Base-by-base conservation (phyloP, 1,140 invertebrate species). In the Zaprionus kolodkinae region DNA sequence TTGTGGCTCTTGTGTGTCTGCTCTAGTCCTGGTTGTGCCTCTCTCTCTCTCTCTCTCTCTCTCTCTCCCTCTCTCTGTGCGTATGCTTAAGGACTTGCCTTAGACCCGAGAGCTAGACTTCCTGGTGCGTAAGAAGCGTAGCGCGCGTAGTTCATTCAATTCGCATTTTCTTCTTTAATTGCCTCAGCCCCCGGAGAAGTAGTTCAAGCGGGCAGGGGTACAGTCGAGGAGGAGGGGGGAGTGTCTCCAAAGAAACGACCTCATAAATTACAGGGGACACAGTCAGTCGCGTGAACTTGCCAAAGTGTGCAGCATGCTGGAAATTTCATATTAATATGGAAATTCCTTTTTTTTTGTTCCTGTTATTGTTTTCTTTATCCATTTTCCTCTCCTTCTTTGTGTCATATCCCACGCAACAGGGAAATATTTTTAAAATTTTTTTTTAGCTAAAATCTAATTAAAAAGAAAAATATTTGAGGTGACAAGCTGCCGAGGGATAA, bases 71-170 rank as follows among this genome's bases (percentile, higher is more conserved):
- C 5, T 13, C 59, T 60, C 54, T 72, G 40, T 59, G 69, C 64
- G 45, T 78, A 78, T 74, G 64, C 71, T 74, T 63, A 74, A 78
- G 75, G 72, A 71, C 68, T 66, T 69, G 65, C 36, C 57, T 66
- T 61, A 54, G 38, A 21, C 2, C 17, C 43, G 33, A n/a, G 35
- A 52, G 54, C 6, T 67, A 71, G 81, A 89, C 85, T 89, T 89
- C 86, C 81, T 81, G 86, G 81, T 85, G 85, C 85, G 85, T 89
- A 89, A 89, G 84, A 21, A 21, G 21, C 21, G 21, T 21, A 21
- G 69, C 73, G 17, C 45, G 45, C 45, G 69, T 69, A 77, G 76
- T 90, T 90, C 86, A 89, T 89, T 89, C 85, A 89, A 89, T 89
- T 90, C 81, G 74, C 73, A 89, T 90, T 74, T 85, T 81, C 85